Evolutionary conservation across 2,888 invertebrate species (phyloP).

Genomic region (Chymomyza caudatula): DNA sequence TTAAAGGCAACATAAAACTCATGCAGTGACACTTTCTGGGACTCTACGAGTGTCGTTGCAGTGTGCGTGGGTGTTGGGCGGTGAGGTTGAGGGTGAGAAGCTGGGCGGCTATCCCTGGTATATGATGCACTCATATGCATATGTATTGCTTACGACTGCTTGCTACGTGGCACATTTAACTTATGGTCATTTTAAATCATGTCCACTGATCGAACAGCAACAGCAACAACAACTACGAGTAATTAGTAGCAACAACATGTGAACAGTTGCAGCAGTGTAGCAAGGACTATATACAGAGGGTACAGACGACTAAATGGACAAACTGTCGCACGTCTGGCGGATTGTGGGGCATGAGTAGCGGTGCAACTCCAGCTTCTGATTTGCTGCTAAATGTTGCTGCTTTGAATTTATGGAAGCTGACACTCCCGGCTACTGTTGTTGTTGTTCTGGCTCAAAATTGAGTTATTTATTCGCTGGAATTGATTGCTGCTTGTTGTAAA

Average conservation of each 20-base stretch:
- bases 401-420: neutral
- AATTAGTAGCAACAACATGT: neutral
- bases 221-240: neutral
- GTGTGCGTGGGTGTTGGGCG: too few relatives aligned
- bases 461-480: constrained; percentile 68
- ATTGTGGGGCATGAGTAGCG: too few relatives aligned
- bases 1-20: constrained; percentile 1
- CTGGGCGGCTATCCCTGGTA: neutral
- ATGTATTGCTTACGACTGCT: neutral
- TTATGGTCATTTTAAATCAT: neutral
- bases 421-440: constrained; percentile 23
- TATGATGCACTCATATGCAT: neutral
- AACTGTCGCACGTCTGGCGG: neutral
- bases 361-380: neutral
- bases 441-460: too few relatives aligned
- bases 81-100: too few relatives aligned
- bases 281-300: too few relatives aligned
- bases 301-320: too few relatives aligned
- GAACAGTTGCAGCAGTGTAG: neutral
- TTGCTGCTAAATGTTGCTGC: neutral
- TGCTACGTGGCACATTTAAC: neutral
- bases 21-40: neutral
- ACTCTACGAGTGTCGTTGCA: too few relatives aligned
- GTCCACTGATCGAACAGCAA: neutral
- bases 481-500: constrained; percentile 66